These are phyloP conservation scores for Dermolepida albohirtum DNA, from an alignment of 2,888 invertebrate species.

Conservation along the genomic window DNA sequence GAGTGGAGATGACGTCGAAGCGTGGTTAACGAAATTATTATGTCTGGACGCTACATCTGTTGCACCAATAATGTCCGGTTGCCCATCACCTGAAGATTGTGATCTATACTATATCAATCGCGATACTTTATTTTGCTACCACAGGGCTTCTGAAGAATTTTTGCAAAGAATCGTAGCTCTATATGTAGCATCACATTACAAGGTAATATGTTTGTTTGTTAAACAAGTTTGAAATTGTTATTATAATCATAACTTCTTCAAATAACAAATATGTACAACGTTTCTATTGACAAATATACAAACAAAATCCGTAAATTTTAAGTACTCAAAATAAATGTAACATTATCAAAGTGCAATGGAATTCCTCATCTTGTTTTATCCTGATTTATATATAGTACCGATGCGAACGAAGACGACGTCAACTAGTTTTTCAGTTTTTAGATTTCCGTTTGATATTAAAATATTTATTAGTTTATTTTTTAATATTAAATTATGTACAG, in stretches of 20 bases:
- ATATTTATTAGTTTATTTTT: too few species aligned
- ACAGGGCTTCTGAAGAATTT: slow-evolving; percentile 92
- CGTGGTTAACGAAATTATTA: slow-evolving; percentile 90
- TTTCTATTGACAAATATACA: too few species aligned
- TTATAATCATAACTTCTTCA: not conserved
- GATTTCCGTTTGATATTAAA: too few species aligned
- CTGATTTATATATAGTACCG: too few species aligned
- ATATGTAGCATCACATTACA: slow-evolving; percentile 98
- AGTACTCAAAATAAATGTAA: too few species aligned
- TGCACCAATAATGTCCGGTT: slow-evolving; percentile 75
- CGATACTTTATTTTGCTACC: slow-evolving; percentile 97
- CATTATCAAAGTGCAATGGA: too few species aligned
- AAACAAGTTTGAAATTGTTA: slow-evolving; percentile 10
- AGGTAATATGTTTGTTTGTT: slow-evolving; percentile 68
- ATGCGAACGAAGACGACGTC: too few species aligned
- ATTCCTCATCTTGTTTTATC: too few species aligned
- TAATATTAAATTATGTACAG: too few species aligned
- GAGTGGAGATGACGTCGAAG: slow-evolving; percentile 86
- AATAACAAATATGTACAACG: too few species aligned
- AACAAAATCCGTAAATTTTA: too few species aligned
- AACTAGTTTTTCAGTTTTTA: too few species aligned
- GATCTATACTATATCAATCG: slow-evolving; percentile 89
- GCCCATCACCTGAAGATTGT: slow-evolving; percentile 90
- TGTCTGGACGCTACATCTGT: slow-evolving; percentile 89
- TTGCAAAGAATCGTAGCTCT: slow-evolving; percentile 92